These are phyloP conservation scores for Cylas formicarius DNA, from an alignment of 1,140 invertebrate species.

Conservation along the genomic window DNA sequence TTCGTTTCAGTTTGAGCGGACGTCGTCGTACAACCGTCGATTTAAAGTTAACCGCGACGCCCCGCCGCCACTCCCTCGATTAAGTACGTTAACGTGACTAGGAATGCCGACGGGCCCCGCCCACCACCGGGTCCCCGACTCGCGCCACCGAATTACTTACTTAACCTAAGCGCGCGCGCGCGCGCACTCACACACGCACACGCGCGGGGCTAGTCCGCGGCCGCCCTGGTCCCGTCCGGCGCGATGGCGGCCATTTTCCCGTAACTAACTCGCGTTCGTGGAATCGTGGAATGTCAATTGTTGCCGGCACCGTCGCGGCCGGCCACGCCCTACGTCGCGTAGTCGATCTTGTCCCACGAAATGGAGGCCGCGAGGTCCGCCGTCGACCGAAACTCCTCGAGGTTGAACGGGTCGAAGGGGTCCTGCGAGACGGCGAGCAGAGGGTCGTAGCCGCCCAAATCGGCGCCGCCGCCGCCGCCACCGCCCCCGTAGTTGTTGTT, in stretches of 20 bases:
- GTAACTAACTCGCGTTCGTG: neutral
- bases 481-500: constrained; percentile 26
- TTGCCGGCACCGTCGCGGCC: constrained; percentile 31
- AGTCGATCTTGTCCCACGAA: constrained; percentile 58
- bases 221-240: constrained; percentile 39
- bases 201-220: constrained; percentile 4
- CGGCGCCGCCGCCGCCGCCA: constrained; percentile 36
- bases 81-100: too few relatives aligned
- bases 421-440: constrained; percentile 53
- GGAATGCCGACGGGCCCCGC: neutral
- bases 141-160: neutral
- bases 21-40: too few relatives aligned
- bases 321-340: constrained; percentile 50
- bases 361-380: constrained; percentile 45
- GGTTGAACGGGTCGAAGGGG: constrained; percentile 64
- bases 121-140: neutral
- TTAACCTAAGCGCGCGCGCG: neutral
- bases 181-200: neutral
- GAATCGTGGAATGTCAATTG: constrained; percentile 40
- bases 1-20: too few relatives aligned
- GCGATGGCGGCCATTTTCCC: constrained; percentile 33
- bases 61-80: too few relatives aligned
- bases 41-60: too few relatives aligned
- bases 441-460: constrained; percentile 50
- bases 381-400: constrained; percentile 59